Percentiles rank a stretch among this genome's conserved stretches.
Conservation (phyloP, 2,113 vertebrate species). For the Vulpes vulpes region DNA sequence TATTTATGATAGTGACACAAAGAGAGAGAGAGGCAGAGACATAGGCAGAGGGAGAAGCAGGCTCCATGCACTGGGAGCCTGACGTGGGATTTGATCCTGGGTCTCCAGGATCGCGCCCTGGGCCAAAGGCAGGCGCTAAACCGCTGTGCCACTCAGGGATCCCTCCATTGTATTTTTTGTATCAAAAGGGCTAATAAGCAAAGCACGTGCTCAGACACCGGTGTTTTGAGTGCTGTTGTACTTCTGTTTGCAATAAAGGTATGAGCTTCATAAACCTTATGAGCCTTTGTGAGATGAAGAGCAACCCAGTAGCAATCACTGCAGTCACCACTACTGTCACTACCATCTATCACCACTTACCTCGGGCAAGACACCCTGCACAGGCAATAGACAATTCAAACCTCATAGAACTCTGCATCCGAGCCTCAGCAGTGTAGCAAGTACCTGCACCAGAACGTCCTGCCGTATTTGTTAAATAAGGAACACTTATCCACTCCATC, state of each 20-base stretch:
- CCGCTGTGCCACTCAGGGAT: too few species aligned
- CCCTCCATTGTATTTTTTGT: not conserved
- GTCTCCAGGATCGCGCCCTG: too few species aligned
- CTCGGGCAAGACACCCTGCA: not conserved
- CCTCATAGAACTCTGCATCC: not conserved
- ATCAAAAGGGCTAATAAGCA: not conserved
- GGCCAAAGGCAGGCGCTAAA: too few species aligned
- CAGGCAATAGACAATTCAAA: accelerated
- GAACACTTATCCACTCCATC: not conserved
- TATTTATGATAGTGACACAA: too few species aligned
- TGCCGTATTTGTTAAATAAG: not conserved
- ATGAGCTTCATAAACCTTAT: not conserved
- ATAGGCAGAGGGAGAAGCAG: too few species aligned
- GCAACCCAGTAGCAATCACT: not conserved
- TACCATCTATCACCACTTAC: not conserved
- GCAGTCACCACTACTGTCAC: not conserved
- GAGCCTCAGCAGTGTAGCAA: not conserved
- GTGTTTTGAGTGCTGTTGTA: not conserved
- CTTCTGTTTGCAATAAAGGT: not conserved
- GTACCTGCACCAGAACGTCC: not conserved
- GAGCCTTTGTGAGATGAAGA: not conserved
- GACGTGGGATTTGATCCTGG: too few species aligned
- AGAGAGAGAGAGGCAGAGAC: too few species aligned
- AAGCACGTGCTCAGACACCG: not conserved
- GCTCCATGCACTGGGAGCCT: too few species aligned